Evolutionary conservation across 1,140 invertebrate genomes (phyloP), one percentile per base, ranked within the genome.

Genomic region (Pseudomyrmex cubaensis): DNA sequence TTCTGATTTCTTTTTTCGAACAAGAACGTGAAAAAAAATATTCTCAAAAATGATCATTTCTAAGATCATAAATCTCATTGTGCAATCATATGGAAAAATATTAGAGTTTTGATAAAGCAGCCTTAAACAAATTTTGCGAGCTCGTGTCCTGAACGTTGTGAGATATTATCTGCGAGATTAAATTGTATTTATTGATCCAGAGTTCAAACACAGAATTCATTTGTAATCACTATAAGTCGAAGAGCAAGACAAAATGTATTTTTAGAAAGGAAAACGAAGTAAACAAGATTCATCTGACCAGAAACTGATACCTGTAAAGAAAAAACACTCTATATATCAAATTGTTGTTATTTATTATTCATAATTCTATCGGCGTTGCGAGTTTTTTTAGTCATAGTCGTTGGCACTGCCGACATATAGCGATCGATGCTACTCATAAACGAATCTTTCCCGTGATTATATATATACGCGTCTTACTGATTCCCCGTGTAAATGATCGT

Each of bases 231-330:
- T 83, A 17, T 76, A 25, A 52, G 66, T n/a, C 61, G 66, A 70
- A 76, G 50, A 20, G 35, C 35, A 50, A 50, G 80, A 70, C 50
- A 59, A 54, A 76, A 48, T 82, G 83, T 90, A 90, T 90, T 90
- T 87, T 90, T 90, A 20, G 72, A 85, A 22, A 35, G 62, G 56
- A 82, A 80, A 84, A 64, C 54, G 15, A 59, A 85, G 66, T 83
- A 84, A 25, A 46, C 62, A 8, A 35, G 5, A 75, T 83, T 85
- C 75, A 70, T 85, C 77, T 87, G 86, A 90, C 89, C 85, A 90
- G 64, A 78, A 83, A 85, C 59, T 66, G 87, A 87, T 90, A 90
- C 89, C 89, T 90, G 88, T 67, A 84, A 85, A 90, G 64, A 89
- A 66, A 73, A 35, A 35, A 35, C 72, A 83, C 10, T 83, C n/a